These are phyloP conservation scores for Protobothrops flavoviridis DNA, from an alignment of 2,113 vertebrate species.

Conservation along the genomic window DNA sequence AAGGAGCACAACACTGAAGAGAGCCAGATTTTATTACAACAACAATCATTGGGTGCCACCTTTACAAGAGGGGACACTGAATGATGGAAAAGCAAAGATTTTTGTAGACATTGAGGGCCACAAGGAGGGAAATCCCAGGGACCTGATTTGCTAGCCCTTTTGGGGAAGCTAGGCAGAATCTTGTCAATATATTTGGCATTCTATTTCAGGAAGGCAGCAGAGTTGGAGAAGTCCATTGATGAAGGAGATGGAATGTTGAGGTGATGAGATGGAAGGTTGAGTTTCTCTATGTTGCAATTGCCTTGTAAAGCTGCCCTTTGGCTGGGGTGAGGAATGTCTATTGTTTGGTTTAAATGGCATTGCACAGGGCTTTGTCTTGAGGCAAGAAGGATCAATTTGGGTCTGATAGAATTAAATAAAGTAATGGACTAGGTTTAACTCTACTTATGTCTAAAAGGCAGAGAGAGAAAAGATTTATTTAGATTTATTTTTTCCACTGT, in stretches of 20 bases:
- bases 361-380: neutral
- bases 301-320: neutral
- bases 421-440: neutral
- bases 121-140: neutral
- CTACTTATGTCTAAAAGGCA: neutral
- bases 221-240: neutral
- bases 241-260: neutral
- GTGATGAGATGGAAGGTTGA: neutral
- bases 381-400: neutral
- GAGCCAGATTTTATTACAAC: neutral
- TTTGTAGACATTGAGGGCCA: neutral
- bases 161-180: neutral
- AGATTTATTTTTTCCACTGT: neutral
- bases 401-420: neutral
- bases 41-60: neutral
- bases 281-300: neutral
- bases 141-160: neutral
- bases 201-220: neutral
- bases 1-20: neutral
- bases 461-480: neutral
- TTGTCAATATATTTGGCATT: neutral
- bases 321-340: neutral
- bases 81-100: neutral
- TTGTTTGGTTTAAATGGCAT: neutral
- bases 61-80: neutral